Evolutionary conservation across 2,797 vertebrate genomes (phyloP).

Genomic region (Champsocephalus gunnari): DNA sequence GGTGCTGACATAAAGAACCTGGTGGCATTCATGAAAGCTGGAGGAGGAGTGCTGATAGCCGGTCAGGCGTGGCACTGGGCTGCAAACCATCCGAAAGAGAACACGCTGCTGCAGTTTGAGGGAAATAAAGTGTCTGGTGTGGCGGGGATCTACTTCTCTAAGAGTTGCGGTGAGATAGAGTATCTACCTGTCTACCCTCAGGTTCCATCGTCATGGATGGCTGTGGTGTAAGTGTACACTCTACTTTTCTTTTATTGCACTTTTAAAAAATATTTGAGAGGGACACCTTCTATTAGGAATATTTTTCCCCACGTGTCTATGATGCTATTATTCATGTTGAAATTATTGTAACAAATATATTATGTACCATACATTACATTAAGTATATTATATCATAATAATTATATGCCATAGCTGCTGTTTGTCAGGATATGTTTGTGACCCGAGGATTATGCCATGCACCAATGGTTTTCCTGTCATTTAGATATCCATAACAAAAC

Average conservation of each 20-base stretch:
- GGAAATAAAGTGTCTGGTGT: conserved; percentile 86
- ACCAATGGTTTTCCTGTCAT: neutral
- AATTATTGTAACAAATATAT: neutral
- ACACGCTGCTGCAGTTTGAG: conserved; percentile 69
- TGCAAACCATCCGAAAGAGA: conserved; percentile 57
- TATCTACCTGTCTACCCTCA: conserved; percentile 76
- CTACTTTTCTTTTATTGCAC: neutral
- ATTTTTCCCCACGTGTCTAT: neutral
- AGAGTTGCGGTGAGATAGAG: conserved; percentile 47
- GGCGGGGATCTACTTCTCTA: conserved; percentile 87
- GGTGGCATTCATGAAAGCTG: conserved; percentile 85
- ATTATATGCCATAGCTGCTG: neutral
- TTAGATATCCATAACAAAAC: neutral
- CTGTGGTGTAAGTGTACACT: conserved; percentile 77
- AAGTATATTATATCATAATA: neutral
- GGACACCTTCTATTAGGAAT: neutral
- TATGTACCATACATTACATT: neutral
- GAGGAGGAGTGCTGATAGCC: conserved; percentile 89
- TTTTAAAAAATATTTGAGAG: neutral
- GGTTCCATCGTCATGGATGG: conserved; percentile 84
- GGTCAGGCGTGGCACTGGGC: conserved; percentile 92
- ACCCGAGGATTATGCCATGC: neutral
- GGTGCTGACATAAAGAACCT: conserved; percentile 63
- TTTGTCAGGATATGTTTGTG: neutral
- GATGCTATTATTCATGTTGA: neutral